Evolutionary conservation across 2,113 vertebrate genomes (phyloP).

Genomic region (Neopipo cinnamomea): DNA sequence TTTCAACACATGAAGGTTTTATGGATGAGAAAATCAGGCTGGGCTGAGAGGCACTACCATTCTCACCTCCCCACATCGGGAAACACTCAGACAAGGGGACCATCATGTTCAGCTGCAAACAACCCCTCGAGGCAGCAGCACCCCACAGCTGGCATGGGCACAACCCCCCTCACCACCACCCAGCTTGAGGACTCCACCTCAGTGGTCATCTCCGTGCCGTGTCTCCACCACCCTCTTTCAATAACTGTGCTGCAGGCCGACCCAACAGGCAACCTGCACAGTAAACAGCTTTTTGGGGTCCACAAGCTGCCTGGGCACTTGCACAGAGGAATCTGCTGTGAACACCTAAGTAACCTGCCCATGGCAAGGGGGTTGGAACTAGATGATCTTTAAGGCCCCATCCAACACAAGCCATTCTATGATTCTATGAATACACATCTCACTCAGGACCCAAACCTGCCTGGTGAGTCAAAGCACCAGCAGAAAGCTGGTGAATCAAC

Average conservation of each 20-base stretch:
- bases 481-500: neutral
- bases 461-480: neutral
- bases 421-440: fast-evolving
- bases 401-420: neutral
- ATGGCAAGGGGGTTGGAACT: neutral
- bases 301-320: fast-evolving
- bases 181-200: neutral
- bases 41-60: neutral
- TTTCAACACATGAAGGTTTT: neutral
- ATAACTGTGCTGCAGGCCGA: neutral
- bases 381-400: neutral
- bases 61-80: neutral
- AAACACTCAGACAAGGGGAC: neutral
- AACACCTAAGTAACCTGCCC: neutral
- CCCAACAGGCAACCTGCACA: fast-evolving
- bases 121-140: neutral
- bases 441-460: neutral
- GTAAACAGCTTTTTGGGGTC: neutral
- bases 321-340: neutral
- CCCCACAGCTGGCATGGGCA: fast-evolving
- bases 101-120: neutral
- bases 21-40: neutral
- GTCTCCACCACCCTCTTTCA: neutral
- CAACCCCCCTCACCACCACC: neutral
- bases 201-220: fast-evolving